Conservation (phyloP, 2,888 invertebrate species). For the Timandra comae region DNA sequence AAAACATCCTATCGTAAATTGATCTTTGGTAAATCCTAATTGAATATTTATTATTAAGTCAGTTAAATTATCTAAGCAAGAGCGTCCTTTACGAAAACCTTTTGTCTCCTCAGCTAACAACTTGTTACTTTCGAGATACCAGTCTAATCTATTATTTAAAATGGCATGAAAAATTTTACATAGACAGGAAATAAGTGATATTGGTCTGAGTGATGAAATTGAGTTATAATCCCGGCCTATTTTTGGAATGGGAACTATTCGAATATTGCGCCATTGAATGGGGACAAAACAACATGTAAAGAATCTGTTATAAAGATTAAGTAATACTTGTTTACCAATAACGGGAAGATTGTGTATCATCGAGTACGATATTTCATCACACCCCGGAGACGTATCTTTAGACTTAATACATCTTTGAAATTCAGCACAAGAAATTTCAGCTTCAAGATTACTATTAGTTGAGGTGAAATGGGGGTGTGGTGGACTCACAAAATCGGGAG, state of each 20-base stretch:
- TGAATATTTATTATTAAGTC: constrained; percentile 8
- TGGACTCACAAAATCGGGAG: constrained; percentile 1
- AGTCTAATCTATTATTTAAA: constrained; percentile 16
- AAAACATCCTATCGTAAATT: too few relatives aligned
- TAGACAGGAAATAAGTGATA: constrained; percentile 16
- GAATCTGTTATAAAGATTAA: constrained; percentile 11
- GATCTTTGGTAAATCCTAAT: constrained; percentile 11
- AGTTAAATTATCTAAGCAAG: constrained; percentile 7
- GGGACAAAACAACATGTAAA: constrained; percentile 6
- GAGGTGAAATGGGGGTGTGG: not conserved
- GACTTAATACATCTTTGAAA: constrained; percentile 1
- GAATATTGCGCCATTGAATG: constrained; percentile 13
- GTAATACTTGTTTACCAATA: constrained; percentile 4
- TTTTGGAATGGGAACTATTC: constrained; percentile 19
- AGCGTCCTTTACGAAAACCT: constrained; percentile 12
- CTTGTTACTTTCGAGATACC: constrained; percentile 15
- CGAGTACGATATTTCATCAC: constrained; percentile 13
- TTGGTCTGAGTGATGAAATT: constrained; percentile 9
- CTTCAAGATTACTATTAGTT: not conserved
- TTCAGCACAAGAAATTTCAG: not conserved
- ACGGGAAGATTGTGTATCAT: constrained; percentile 14
- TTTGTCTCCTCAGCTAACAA: constrained; percentile 7
- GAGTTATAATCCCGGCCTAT: not conserved
- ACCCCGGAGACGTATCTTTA: constrained; percentile 15
- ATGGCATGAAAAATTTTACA: constrained; percentile 21